A percentile compares a stretch with the other conserved stretches of the same genome.
These are phyloP conservation scores for Bos javanicus DNA, from an alignment of 2,113 vertebrate genomes.

Conservation along the genomic window DNA sequence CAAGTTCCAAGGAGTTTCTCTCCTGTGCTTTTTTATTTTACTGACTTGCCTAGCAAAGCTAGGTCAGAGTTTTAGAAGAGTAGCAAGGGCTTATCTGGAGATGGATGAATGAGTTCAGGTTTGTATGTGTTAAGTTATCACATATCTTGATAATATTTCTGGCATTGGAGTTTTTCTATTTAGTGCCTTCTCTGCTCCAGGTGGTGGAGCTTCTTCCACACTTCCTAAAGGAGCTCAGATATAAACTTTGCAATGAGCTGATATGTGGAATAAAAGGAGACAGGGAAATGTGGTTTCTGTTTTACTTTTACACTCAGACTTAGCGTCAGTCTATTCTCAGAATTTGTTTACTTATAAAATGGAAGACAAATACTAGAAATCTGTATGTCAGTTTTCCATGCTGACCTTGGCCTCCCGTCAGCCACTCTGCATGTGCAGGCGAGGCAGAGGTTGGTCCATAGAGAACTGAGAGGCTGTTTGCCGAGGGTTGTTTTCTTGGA, in stretches of 20 bases:
- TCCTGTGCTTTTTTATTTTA: not conserved
- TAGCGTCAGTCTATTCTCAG: not conserved
- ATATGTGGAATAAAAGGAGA: not conserved
- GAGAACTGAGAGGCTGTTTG: not conserved
- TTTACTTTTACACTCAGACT: not conserved
- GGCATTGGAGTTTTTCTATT: not conserved
- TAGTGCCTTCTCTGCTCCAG: not conserved
- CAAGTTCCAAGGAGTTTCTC: not conserved
- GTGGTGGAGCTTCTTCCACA: not conserved
- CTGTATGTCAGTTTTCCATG: not conserved
- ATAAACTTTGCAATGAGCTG: not conserved
- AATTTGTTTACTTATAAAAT: constrained; percentile 12
- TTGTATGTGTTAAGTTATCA: not conserved
- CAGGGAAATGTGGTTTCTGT: not conserved
- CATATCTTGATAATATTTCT: not conserved
- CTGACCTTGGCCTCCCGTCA: not conserved
- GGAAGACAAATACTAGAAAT: not conserved
- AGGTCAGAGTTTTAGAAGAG: not conserved
- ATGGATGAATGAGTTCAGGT: not conserved
- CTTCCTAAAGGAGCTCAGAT: not conserved
- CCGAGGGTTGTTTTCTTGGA: not conserved
- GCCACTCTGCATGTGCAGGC: not conserved
- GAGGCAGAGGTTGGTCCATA: not conserved
- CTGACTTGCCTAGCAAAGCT: not conserved
- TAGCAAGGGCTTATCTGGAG: not conserved